phyloP scores from a whole-genome alignment of 2,113 vertebrate genomes.

The Sceloporus tristichus region DNA sequence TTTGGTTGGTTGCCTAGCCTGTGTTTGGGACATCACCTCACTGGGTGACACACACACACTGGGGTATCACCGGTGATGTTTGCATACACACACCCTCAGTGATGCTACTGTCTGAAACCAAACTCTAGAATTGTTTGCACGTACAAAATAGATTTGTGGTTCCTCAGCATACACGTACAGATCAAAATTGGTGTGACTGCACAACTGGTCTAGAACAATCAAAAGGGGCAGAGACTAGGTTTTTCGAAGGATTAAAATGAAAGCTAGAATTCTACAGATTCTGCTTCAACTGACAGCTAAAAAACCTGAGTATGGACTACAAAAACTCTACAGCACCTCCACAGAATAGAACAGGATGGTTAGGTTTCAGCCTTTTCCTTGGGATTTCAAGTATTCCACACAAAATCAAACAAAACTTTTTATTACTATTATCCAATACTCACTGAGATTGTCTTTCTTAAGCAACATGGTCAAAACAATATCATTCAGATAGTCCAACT shows the following conservation, averaged over 20 bases:
- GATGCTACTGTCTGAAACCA: too few relatives aligned
- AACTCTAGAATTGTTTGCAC: too few relatives aligned
- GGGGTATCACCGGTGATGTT: too few relatives aligned
- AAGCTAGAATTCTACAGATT: background rate
- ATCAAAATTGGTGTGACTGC: background rate
- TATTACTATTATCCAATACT: conserved; percentile 63
- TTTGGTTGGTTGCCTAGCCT: too few relatives aligned
- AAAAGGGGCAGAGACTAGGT: background rate
- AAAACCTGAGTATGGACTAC: background rate
- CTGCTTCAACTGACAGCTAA: background rate
- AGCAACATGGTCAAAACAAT: conserved; percentile 59
- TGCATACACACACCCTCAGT: too few relatives aligned
- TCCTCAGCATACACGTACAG: too few relatives aligned
- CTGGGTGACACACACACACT: too few relatives aligned
- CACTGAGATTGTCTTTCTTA: conserved; percentile 56
- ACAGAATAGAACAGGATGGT: background rate
- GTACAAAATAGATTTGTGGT: too few relatives aligned
- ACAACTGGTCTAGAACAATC: background rate
- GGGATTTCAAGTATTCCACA: conserved; percentile 53
- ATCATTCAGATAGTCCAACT: conserved; percentile 48
- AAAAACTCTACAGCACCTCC: background rate
- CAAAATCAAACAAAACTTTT: conserved; percentile 38
- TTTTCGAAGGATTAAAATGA: background rate
- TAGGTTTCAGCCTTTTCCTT: background rate
- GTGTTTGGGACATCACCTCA: too few relatives aligned